Evolutionary conservation across 2,113 vertebrate genomes (phyloP).

Genomic region (Dolichallabes microphthalmus): DNA sequence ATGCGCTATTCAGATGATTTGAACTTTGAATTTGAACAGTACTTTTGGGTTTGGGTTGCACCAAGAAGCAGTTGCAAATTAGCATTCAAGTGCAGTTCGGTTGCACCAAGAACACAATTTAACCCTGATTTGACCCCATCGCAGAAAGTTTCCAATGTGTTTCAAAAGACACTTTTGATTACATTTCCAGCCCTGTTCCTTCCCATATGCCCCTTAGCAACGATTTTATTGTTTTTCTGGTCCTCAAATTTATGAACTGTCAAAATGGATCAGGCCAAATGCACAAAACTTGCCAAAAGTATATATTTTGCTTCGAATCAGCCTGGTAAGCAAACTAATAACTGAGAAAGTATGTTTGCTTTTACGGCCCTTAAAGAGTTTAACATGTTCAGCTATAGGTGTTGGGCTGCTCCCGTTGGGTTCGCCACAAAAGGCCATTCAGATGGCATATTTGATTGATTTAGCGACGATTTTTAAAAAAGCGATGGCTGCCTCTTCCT

Average conservation of each 20-base stretch:
- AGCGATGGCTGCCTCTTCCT: too few relatives aligned
- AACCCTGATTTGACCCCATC: neutral
- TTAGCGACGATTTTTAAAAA: too few relatives aligned
- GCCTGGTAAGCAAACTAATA: neutral
- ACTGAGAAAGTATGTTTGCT: neutral
- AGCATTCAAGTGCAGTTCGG: neutral
- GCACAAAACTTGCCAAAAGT: slow-evolving; percentile 2
- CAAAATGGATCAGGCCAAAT: slow-evolving; percentile 1
- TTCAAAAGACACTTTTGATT: slow-evolving; percentile 3
- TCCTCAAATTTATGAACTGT: slow-evolving; percentile 23
- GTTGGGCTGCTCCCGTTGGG: too few relatives aligned
- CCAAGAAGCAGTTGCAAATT: neutral
- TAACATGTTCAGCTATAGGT: neutral
- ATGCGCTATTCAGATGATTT: neutral
- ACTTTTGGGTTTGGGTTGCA: neutral
- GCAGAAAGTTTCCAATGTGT: slow-evolving; percentile 4
- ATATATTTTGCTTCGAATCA: slow-evolving; percentile 4
- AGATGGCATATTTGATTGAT: too few relatives aligned
- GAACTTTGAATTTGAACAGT: neutral
- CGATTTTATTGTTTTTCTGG: slow-evolving; percentile 21
- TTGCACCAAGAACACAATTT: neutral
- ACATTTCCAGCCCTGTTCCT: neutral
- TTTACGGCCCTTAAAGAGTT: neutral
- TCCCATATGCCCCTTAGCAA: slow-evolving; percentile 3
- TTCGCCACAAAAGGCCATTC: too few relatives aligned